Evolutionary conservation across 2,888 invertebrate species (phyloP).

Genomic region (Drosophila mettleri): DNA sequence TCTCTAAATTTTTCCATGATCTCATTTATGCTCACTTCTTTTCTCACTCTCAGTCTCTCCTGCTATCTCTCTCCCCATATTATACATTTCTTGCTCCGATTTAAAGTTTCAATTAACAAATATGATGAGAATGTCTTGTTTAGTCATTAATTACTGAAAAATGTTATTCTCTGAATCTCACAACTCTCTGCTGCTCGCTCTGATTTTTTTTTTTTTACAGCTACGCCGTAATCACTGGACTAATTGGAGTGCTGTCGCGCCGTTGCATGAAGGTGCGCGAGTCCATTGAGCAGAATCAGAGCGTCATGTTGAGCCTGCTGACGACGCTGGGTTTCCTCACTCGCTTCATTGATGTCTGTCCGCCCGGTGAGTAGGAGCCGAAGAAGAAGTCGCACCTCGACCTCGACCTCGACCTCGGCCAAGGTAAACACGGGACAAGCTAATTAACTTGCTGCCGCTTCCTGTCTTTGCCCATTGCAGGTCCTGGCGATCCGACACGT

Average conservation of each 20-base stretch:
- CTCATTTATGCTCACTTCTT: background rate
- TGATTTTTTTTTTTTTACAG: constrained; percentile 86
- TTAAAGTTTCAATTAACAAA: background rate
- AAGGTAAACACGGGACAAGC: constrained; percentile 22
- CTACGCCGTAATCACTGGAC: constrained; percentile 91
- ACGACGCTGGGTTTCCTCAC: constrained; percentile 85
- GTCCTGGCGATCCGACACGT: constrained; percentile 84
- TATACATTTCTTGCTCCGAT: background rate
- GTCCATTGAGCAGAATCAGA: constrained; percentile 86
- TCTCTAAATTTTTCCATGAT: no score
- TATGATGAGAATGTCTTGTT: background rate
- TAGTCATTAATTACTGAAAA: background rate
- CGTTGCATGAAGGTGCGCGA: constrained; percentile 90
- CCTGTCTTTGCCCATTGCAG: constrained; percentile 57
- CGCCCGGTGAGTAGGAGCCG: constrained; percentile 80
- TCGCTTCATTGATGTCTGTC: constrained; percentile 84
- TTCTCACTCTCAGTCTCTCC: background rate
- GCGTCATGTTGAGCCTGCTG: constrained; percentile 84
- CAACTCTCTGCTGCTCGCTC: background rate
- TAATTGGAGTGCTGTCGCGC: constrained; percentile 91
- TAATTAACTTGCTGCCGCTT: constrained; percentile 36
- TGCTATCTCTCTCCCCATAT: background rate
- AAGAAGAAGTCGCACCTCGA: constrained; percentile 53
- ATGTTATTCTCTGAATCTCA: no score
- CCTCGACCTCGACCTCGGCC: constrained; percentile 16